Conservation (phyloP, 2,113 vertebrate species). For the Neomonachus schauinslandi region DNA sequence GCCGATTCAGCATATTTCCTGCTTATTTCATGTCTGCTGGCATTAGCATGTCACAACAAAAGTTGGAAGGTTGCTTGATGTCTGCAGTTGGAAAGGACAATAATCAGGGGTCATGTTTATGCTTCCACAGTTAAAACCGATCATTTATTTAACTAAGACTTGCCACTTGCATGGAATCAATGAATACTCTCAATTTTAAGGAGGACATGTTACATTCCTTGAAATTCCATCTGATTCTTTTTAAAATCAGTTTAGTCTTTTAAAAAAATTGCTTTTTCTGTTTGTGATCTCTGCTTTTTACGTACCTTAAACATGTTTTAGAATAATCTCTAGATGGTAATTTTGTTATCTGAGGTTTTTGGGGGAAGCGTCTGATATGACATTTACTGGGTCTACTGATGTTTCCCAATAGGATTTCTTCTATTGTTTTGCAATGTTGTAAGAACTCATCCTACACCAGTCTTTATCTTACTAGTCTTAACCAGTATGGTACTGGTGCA, state of each 20-base stretch:
- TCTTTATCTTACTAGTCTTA: neutral
- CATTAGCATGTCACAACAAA: neutral
- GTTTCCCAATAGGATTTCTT: neutral
- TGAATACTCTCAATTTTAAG: constrained; percentile 21
- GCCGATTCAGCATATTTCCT: neutral
- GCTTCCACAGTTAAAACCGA: neutral
- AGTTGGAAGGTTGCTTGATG: neutral
- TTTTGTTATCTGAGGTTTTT: neutral
- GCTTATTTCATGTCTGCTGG: neutral
- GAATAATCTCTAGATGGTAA: constrained; percentile 34
- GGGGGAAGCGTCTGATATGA: neutral
- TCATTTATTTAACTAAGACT: constrained; percentile 14
- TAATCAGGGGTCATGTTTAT: neutral
- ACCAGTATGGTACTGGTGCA: neutral
- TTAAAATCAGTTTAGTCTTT: constrained; percentile 21
- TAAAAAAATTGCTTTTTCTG: neutral
- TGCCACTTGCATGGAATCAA: constrained; percentile 12
- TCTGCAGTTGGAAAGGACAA: neutral
- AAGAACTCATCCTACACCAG: neutral
- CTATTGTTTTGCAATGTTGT: constrained; percentile 14
- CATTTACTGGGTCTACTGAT: neutral
- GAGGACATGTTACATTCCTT: neutral
- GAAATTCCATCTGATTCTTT: constrained; percentile 50
- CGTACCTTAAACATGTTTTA: constrained; percentile 2
- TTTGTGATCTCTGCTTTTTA: neutral